phyloP scores from a whole-genome alignment of 2,797 vertebrate genomes.

The Rhynchotus rufescens region DNA sequence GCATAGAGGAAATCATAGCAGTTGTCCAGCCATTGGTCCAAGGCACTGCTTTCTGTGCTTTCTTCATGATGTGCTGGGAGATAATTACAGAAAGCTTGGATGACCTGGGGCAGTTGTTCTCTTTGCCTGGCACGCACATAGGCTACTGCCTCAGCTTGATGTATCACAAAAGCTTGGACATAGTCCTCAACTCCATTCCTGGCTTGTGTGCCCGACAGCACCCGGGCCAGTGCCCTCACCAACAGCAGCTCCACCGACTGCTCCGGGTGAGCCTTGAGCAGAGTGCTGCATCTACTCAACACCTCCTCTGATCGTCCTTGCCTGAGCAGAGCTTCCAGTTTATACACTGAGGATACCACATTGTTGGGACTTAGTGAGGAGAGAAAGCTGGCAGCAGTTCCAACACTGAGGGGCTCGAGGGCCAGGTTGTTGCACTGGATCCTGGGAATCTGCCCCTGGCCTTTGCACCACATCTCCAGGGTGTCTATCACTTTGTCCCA shows the following conservation, averaged over 20 bases:
- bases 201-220: slow-evolving; percentile 77
- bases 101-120: slow-evolving; percentile 82
- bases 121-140: slow-evolving; percentile 84
- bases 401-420: slow-evolving; percentile 78
- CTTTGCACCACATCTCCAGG: slow-evolving; percentile 87
- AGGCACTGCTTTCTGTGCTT: background rate
- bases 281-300: slow-evolving; percentile 75
- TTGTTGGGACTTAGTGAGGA: slow-evolving; percentile 87
- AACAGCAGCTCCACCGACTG: slow-evolving; percentile 78
- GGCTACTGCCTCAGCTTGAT: slow-evolving; percentile 71
- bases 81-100: slow-evolving; percentile 77
- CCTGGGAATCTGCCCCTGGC: slow-evolving; percentile 67
- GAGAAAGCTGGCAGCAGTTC: slow-evolving; percentile 87
- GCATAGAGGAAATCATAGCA: slow-evolving; percentile 81
- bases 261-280: slow-evolving; percentile 73
- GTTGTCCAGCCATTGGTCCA: slow-evolving; percentile 16
- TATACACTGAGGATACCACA: slow-evolving; percentile 81
- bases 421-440: slow-evolving; percentile 72
- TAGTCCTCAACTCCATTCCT: slow-evolving; percentile 83
- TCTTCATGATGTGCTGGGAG: background rate
- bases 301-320: slow-evolving; percentile 81
- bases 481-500: slow-evolving; percentile 74
- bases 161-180: slow-evolving; percentile 81
- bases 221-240: slow-evolving; percentile 85
- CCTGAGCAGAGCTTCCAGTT: slow-evolving; percentile 86